Evolutionary conservation across 64 coral and sea anemone genomes (phyloP).

Genomic region (Pocillopora verrucosa): DNA sequence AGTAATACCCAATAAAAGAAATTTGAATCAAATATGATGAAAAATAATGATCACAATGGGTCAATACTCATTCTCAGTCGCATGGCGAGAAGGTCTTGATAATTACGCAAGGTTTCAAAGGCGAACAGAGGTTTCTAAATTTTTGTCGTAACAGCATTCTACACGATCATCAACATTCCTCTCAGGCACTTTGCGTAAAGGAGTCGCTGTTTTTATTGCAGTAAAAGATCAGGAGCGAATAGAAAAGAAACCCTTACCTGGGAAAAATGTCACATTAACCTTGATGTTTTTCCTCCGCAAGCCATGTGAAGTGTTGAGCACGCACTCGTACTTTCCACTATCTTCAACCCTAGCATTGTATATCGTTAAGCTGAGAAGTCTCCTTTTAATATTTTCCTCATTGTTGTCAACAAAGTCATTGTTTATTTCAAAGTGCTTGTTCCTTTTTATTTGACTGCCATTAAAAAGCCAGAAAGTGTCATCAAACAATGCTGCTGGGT

Average conservation of each 20-base stretch:
- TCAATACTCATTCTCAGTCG: too few species aligned
- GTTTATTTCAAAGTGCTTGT: neutral
- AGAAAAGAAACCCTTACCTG: neutral
- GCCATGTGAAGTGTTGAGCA: slow-evolving; percentile 31
- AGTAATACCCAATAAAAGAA: neutral
- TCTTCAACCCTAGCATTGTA: neutral
- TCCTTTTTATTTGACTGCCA: neutral
- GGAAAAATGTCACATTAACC: neutral
- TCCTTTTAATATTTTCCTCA: neutral
- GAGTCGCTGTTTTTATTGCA: too few species aligned
- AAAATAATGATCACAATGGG: too few species aligned
- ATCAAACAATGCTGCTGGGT: slow-evolving; percentile 3
- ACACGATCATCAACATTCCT: too few species aligned
- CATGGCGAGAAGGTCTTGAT: too few species aligned
- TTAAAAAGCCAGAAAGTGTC: slow-evolving; percentile 31
- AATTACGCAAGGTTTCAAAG: too few species aligned
- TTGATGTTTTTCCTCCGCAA: slow-evolving; percentile 3
- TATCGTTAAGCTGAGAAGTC: neutral
- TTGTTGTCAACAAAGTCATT: neutral
- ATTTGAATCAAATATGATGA: too few species aligned
- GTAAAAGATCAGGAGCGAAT: too few species aligned
- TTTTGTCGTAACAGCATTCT: too few species aligned
- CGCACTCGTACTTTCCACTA: neutral
- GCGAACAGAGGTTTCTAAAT: too few species aligned
- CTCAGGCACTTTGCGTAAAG: too few species aligned